phyloP scores from a whole-genome alignment of 2,113 vertebrate species.

The Chauna torquata region DNA sequence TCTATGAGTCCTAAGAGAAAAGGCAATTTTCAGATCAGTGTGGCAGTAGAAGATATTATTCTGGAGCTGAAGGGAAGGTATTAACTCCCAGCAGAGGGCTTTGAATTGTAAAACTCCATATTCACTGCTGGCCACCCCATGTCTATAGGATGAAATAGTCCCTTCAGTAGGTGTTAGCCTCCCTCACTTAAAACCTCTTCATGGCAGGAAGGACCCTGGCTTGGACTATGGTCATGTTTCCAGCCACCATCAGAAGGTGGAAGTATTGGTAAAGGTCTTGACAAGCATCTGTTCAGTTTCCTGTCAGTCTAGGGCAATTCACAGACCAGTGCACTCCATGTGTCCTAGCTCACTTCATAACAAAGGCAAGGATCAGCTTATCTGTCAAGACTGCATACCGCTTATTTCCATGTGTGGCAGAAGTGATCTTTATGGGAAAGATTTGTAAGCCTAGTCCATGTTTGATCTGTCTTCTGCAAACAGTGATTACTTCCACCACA shows the following conservation, averaged over 20 bases:
- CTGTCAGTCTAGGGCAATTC: slow-evolving; percentile 16
- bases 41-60: background rate
- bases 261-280: background rate
- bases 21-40: background rate
- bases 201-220: background rate
- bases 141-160: background rate
- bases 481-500: slow-evolving; percentile 19
- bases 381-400: background rate
- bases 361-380: slow-evolving; percentile 17
- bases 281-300: background rate
- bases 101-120: background rate
- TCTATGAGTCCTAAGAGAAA: background rate
- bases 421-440: slow-evolving; percentile 26
- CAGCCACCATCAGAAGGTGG: background rate
- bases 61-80: background rate
- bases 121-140: background rate
- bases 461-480: slow-evolving; percentile 41
- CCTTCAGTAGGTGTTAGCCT: background rate
- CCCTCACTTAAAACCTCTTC: background rate
- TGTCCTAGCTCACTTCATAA: background rate
- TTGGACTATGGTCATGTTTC: background rate
- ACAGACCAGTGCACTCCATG: slow-evolving; percentile 35
- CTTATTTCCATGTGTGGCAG: slow-evolving; percentile 16
- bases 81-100: background rate
- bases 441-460: slow-evolving; percentile 13